Base-by-base conservation (phyloP, 2,888 invertebrate species). In the Seira sanloemensis region DNA sequence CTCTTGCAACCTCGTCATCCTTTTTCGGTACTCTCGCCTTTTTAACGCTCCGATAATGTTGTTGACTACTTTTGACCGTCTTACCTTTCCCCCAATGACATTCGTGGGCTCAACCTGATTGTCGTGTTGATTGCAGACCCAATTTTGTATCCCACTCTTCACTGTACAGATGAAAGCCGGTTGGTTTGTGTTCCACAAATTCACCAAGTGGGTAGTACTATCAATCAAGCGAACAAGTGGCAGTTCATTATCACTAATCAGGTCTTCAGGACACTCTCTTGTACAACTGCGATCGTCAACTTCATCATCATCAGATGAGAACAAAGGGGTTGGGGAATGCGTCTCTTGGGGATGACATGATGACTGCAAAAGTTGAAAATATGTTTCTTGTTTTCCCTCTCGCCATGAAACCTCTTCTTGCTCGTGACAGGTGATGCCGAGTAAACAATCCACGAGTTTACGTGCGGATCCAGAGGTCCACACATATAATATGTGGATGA, bases 211-310 rank as follows among this genome's bases (percentile, higher is more conserved):
- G 16, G 73, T 54, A 2, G 73, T n/a, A 58, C 21, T 77, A 24
- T 83, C 83, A 58, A 83, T 25, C 4, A 67, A 23, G 2, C 78
- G 24, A 25, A 83, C 77, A 37, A 66, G 37, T 1, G 78, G 67
- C n/a, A 83, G 26, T 0, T 83, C 78, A 37, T 83, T 24, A 25
- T 78, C 83, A 25, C 77, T 72, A 4, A 69, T 21, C 9, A 4
- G 16, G 16, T n/a, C 68, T 2, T 23, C 68, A 67, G 1, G 71
- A 27, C 67, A 21, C 37, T 19, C n/a, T 24, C 12, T n/a, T 1
- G 2, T 12, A 26, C 1, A 26, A 74, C 2, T 37, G 19, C 50
- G 24, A 19, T 23, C 54, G 0, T 72, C 62, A 1, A 65, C 71
- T 19, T 37, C 37, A 18, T 68, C 27, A 19, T 62, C 62, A 5